Evolutionary conservation across 2,888 invertebrate species (phyloP), one percentile per base, ranked within the genome.

Genomic region (Byasa hedistus): DNA sequence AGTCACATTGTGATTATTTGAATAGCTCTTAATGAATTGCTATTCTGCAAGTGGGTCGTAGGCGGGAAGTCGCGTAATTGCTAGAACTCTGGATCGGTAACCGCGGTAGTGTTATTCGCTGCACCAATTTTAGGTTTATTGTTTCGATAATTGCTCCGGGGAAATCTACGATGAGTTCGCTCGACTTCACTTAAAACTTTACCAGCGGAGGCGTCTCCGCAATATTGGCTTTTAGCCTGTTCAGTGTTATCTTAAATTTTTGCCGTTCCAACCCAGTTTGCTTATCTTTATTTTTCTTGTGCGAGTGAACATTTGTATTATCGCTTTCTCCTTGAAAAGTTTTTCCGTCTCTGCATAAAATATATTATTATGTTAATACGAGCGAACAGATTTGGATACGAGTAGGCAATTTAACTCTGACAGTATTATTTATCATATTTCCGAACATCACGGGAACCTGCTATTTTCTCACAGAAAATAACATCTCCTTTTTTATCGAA

Each of bases 21-120:
- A 91, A 91, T 90, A 77, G 88, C 79, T 80, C 84, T 86, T 89
- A 91, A 91, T 89, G 89, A 91, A 89, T 87, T 85, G 79, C 82
- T 82, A 83, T 87, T 87, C 82, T 82, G 81, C 80, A 72, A 86
- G 83, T 88, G 78, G 88, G 86, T 88, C 84, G 85, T 74, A 74
- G 78, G 71, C 76, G 80, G 82, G 82, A 83, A 86, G 81, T 82
- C 81, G 76, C 73, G 76, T 88, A 87, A 87, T 87, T 87, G 85
- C 82, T 82, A 82, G 83, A 84, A 87, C 81, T 84, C 82, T 79
- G 76, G 86, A 85, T 85, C 83, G 78, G 85, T 85, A 85, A 86
- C 87, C 86, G 82, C 84, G 78, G 75, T 75, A 76, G 79, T 80
- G 78, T 79, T 79, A 82, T 78, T 80, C 78, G 76, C 80, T 83